Evolutionary conservation across 2,113 vertebrate genomes (phyloP), one percentile per base, ranked within the genome.

Genomic region (Tamias sibiricus): DNA sequence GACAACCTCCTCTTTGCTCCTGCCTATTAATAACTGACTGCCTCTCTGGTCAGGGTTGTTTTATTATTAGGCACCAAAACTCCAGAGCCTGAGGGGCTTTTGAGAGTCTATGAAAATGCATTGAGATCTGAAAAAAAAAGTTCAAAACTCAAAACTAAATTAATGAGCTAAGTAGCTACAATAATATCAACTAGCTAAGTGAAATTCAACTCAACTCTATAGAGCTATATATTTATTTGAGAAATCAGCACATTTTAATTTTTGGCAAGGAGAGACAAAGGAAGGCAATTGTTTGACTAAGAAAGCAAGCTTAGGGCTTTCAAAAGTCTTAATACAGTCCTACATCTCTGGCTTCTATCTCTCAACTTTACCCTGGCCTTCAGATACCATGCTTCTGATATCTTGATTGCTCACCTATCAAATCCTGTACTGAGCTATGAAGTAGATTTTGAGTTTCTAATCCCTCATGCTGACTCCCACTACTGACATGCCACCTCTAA

Each of bases 111-210:
- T 68, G 32, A 90, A 85, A 86, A 81, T 4, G 4, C 66, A 66
- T 49, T 81, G 11, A 94, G 22, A 90, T 19, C 26, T 81, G 32
- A 74, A 92, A 87, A 91, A 74, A 74, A 75, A 89, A 19, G 2
- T 22, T 92, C 68, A 86, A 93, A 93, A 85, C 80, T 90, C 42
- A 87, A 62, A 62, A 62, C 22, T 69, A 66, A 79, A 84, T 79
- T 81, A 87, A 7, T 71, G 84, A 86, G 44, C 72, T 59, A 68
- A 87, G 47, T 82, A 88, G 40, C 28, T 62, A 69, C n/a, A 69
- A 88, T 92, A 88, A 71, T 40, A 2, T 42, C 40, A 95, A 89
- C 40, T 62, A 89, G 75, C 11, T 40, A 76, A 92, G 9, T 37
- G 17, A 92, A 91, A 35, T 74, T 74, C 20, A 71, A 66, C 17